Conservation (phyloP, 2,113 vertebrate genomes). For the Lophura nycthemera region DNA sequence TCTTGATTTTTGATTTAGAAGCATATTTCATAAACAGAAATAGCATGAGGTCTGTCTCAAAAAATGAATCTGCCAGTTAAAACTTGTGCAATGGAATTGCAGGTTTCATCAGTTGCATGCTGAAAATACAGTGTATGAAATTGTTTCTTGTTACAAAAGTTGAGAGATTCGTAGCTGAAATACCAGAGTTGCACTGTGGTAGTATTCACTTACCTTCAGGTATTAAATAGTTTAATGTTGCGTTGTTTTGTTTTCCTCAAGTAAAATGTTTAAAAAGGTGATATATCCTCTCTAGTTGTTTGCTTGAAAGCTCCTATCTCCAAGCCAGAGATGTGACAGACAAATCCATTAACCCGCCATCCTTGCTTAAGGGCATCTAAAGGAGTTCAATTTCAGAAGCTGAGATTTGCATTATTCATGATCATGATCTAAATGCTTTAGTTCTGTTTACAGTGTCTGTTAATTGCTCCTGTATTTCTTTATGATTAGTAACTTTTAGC, state of each 20-base stretch:
- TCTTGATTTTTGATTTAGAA: neutral
- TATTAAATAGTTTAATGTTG: neutral
- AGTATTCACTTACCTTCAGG: neutral
- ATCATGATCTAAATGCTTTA: neutral
- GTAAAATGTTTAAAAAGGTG: neutral
- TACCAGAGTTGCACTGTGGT: neutral
- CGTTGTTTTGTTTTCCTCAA: neutral
- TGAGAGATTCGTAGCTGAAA: neutral
- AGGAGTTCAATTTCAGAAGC: neutral
- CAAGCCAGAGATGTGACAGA: neutral
- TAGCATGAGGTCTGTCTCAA: neutral
- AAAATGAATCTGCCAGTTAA: neutral
- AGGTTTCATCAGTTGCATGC: neutral
- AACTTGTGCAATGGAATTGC: neutral
- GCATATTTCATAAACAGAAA: neutral
- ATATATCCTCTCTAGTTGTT: neutral
- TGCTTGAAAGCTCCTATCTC: neutral
- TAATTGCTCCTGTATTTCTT: constrained; percentile 12
- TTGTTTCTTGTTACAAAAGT: neutral
- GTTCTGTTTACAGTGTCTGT: constrained; percentile 3
- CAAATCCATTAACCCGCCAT: constrained; percentile 13
- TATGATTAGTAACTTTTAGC: constrained; percentile 3
- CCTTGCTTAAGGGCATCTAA: neutral
- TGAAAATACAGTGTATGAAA: neutral
- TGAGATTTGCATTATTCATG: constrained; percentile 19